Evolutionary conservation across 2,113 vertebrate genomes (phyloP).

Genomic region (Callithrix jacchus): DNA sequence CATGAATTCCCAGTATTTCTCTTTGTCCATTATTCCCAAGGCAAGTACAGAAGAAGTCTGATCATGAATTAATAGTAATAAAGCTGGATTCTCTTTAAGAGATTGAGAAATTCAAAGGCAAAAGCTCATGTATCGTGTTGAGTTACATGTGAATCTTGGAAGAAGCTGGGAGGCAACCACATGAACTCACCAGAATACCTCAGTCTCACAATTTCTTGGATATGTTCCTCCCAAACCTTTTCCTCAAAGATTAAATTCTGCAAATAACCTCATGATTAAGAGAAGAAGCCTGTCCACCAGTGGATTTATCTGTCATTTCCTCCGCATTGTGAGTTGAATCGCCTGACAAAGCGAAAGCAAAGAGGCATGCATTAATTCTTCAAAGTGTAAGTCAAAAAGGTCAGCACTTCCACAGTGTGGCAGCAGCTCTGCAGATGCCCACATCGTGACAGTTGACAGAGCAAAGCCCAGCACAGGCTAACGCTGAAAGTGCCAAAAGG

Average conservation of each 20-base stretch:
- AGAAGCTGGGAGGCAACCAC: neutral
- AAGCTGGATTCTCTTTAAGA: too few species aligned
- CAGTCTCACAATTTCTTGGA: too few species aligned
- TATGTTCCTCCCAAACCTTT: neutral
- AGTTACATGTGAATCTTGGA: neutral
- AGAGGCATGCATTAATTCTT: too few species aligned
- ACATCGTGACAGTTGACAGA: too few species aligned
- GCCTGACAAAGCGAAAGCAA: too few species aligned
- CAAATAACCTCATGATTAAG: constrained; percentile 41
- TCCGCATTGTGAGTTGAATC: too few species aligned
- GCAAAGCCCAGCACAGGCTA: too few species aligned
- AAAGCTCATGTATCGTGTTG: neutral
- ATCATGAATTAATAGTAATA: too few species aligned
- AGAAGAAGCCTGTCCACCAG: neutral
- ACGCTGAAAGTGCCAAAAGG: too few species aligned
- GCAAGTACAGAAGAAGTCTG: neutral
- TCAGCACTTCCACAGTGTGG: too few species aligned
- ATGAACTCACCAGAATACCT: neutral
- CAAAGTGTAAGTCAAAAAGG: neutral
- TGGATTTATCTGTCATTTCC: neutral
- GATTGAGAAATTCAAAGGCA: too few species aligned
- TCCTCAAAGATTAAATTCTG: constrained; percentile 49
- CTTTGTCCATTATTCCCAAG: neutral
- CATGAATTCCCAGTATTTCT: neutral
- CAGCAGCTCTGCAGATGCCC: too few species aligned